Conservation (phyloP, 2,888 invertebrate species). For the Carpatolechia fugitivella region DNA sequence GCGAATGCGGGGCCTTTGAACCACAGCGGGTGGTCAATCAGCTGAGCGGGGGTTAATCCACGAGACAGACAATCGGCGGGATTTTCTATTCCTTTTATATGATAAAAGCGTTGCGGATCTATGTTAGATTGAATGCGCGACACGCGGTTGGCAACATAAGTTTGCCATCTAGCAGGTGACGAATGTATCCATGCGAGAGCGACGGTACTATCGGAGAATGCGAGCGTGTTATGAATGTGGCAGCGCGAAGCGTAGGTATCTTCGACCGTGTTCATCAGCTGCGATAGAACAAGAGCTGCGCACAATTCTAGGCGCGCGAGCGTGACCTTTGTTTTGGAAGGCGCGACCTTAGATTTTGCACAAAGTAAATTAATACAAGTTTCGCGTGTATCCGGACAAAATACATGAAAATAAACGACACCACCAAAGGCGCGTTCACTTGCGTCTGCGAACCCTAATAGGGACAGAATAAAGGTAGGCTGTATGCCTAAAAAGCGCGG, state of each 20-base stretch:
- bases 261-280: not conserved
- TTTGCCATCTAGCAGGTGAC: slow-evolving; percentile 17
- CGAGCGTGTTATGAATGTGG: not conserved
- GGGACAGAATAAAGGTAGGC: not conserved
- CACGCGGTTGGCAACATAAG: slow-evolving; percentile 23
- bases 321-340: slow-evolving; percentile 14
- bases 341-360: slow-evolving; percentile 20
- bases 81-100: no score
- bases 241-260: not conserved
- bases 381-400: no score
- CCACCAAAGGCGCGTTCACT: not conserved
- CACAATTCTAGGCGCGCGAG: slow-evolving; percentile 17
- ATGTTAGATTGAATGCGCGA: slow-evolving; percentile 13
- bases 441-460: slow-evolving; percentile 21
- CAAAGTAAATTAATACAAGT: not conserved
- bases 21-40: slow-evolving; percentile 16
- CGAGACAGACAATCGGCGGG: no score
- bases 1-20: slow-evolving; percentile 15
- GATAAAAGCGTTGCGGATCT: slow-evolving; percentile 10
- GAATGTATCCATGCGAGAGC: slow-evolving; percentile 21
- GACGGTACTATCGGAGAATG: slow-evolving; percentile 21
- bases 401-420: no score
- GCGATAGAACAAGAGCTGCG: slow-evolving; percentile 17
- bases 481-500: no score
- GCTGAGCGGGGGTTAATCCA: slow-evolving; percentile 11